Conservation (phyloP, 2,113 vertebrate genomes). For the Oophaga pumilio region DNA sequence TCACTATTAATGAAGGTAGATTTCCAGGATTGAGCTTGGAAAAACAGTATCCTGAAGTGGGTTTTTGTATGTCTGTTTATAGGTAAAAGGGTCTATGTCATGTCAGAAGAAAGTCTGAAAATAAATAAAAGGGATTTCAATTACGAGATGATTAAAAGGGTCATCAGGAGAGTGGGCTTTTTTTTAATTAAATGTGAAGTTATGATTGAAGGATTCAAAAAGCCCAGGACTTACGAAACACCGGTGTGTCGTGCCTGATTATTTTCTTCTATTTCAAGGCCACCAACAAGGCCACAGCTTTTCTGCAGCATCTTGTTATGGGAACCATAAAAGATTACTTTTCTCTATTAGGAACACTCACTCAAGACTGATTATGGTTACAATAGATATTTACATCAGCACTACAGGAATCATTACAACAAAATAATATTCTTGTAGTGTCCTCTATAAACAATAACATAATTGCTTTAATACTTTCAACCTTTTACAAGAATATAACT, state of each 20-base stretch:
- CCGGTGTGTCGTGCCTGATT: neutral
- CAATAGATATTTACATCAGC: neutral
- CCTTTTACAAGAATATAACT: neutral
- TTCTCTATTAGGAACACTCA: neutral
- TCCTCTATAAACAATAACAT: neutral
- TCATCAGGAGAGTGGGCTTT: neutral
- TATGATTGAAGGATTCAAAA: neutral
- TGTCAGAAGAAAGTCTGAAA: neutral
- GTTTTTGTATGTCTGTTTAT: neutral
- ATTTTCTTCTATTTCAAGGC: neutral
- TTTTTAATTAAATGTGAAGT: neutral
- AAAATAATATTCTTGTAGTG: too few species aligned
- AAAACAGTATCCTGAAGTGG: neutral
- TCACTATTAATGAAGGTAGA: conserved; percentile 27
- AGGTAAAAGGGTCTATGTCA: neutral
- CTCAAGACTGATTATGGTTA: neutral
- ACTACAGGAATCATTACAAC: neutral
- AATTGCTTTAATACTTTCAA: neutral
- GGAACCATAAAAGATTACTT: neutral
- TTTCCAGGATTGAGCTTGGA: neutral
- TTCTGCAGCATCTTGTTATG: neutral
- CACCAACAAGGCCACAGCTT: neutral
- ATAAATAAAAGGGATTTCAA: conserved; percentile 5
- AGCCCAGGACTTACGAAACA: neutral
- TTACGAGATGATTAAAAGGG: conserved; percentile 12